phyloP scores from a whole-genome alignment of 2,113 vertebrate species.

The human region GRCh38 chr1:35299001-35299500 shows the following conservation, averaged over 20 bases:
- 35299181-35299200: neutral
- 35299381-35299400: no score
- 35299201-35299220: neutral
- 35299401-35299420: no score
- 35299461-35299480: no score
- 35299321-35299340: no score
- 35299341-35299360: no score
- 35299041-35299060: neutral
- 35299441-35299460: no score
- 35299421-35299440: no score
- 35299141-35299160: neutral
- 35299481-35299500: no score
- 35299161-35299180: neutral
- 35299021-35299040: neutral
- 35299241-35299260: neutral
- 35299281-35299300: no score
- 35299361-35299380: no score
- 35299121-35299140: neutral
- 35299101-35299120: neutral
- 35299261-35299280: neutral
- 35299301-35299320: no score
- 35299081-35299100: neutral
- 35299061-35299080: neutral
- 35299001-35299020: neutral
- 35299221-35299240: neutral